A percentile compares a stretch with the other conserved stretches of the same genome.
phyloP scores from a whole-genome alignment of 2,113 vertebrate genomes.

The Colius striatus region DNA sequence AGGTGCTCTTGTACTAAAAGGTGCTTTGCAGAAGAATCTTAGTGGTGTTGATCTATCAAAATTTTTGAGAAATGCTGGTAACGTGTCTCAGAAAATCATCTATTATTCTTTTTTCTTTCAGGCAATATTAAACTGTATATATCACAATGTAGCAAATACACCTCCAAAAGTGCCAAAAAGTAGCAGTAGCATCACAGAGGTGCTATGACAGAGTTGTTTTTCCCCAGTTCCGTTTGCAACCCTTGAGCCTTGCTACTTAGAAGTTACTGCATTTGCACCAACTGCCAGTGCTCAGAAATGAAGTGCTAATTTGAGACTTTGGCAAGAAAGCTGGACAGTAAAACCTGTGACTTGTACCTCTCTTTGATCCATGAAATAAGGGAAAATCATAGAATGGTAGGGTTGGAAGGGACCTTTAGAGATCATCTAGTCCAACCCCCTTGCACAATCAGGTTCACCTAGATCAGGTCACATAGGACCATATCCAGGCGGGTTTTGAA shows the following conservation, averaged over 20 bases:
- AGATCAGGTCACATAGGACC: too few relatives aligned
- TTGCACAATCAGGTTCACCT: too few relatives aligned
- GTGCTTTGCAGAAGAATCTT: background rate
- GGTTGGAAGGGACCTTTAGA: too few relatives aligned
- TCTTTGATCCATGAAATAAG: background rate
- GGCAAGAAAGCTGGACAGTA: background rate
- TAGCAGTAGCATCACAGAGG: background rate
- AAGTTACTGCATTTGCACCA: background rate
- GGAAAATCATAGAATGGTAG: too few relatives aligned
- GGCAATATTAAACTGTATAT: background rate
- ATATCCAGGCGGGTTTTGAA: too few relatives aligned
- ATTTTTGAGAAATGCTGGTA: background rate
- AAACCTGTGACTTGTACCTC: background rate
- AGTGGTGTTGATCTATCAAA: background rate
- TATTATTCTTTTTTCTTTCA: background rate
- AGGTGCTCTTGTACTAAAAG: background rate
- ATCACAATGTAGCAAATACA: background rate
- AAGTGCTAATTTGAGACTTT: background rate
- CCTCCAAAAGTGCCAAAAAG: background rate
- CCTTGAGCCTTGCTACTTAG: background rate
- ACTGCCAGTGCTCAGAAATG: background rate
- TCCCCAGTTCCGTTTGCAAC: background rate
- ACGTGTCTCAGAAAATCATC: background rate
- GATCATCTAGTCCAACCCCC: too few relatives aligned
- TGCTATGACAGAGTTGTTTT: background rate